Conservation (phyloP, 1,140 invertebrate genomes). For the Daktulosphaira vitifoliae region DNA sequence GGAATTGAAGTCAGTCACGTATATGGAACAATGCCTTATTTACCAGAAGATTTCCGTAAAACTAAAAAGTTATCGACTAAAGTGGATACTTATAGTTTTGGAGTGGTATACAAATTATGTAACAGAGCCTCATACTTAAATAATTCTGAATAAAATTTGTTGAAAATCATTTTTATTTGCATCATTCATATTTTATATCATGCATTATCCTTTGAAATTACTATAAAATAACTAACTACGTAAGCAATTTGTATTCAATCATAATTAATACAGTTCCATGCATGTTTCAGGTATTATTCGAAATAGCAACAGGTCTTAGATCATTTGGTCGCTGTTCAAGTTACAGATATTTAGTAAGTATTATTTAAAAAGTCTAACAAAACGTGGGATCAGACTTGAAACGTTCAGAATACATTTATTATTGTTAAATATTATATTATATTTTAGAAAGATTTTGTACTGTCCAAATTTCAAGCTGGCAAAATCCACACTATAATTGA, state of each 20-base stretch:
- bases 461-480: not conserved
- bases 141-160: not conserved
- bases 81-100: slow-evolving; percentile 90
- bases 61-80: slow-evolving; percentile 72
- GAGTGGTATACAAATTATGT: slow-evolving; percentile 54
- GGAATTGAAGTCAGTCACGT: slow-evolving; percentile 57
- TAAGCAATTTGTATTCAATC: not conserved
- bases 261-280: not conserved
- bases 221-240: no score
- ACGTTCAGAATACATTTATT: no score
- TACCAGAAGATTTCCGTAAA: slow-evolving; percentile 78
- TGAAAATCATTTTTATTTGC: no score
- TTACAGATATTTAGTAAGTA: slow-evolving; percentile 43
- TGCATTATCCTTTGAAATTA: no score
- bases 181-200: no score
- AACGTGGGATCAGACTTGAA: not conserved
- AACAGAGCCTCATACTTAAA: not conserved
- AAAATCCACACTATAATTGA: not conserved
- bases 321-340: slow-evolving; percentile 53
- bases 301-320: slow-evolving; percentile 65
- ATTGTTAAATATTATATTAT: not conserved
- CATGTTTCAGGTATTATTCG: slow-evolving; percentile 55
- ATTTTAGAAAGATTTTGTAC: not conserved
- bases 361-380: no score
- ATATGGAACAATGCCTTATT: slow-evolving; percentile 80